Base-by-base conservation (phyloP, 2,113 vertebrate species). In the Melanocharis versteri region DNA sequence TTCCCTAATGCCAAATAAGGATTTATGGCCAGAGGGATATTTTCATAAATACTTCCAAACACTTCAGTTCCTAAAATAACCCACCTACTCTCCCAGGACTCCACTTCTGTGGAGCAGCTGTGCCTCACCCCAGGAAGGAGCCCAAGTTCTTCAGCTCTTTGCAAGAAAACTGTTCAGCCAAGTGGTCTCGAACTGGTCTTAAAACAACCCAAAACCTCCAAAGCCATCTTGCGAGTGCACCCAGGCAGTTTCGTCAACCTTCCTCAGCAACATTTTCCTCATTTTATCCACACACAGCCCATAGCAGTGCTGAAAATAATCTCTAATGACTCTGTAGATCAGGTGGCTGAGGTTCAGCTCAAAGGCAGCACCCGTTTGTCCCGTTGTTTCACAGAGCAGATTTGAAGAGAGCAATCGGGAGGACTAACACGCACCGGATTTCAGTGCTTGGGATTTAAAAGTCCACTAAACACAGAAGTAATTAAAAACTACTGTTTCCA, bases 401-500 rank as follows among this genome's bases (percentile, higher is more conserved):
- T 83, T 11, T 58, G 44, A 91, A 87, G 57, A 30, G 51, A 84
- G 80, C 91, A 40, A 31, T 81, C 72, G 22, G 68, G 42, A 85
- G 21, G 50, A 62, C 35, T 73, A 83, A 94, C 3, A 80, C 39
- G 39, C 61, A 18, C 15, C 0, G 0, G 20, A 81, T 77, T 78
- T 51, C 31, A 82, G 44, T 12, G 18, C 53, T 77, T 13, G 11
- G 44, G 45, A 91, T 93, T 93, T 93, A 53, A 53, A 96, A 94
- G 94, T 69, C 93, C 95, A 75, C 84, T 69, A 65, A 91, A 85
- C 81, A 76, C 56, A 69, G 33, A 85, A 87, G 44, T 89, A 95
- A 97, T 89, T 93, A 91, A 82, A 82, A 95, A 35, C 57, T 53
- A 71, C 69, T 60, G 65, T 79, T 93, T 79, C 83, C 53, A 95